phyloP scores from a whole-genome alignment of 1,140 invertebrate species.

The silkworm (Bombyx mori) region ASM3026992v2 NC_085111.1:13973001-13973500 shows the following conservation, averaged over 20 bases:
- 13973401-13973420: too few species aligned
- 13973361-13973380: neutral
- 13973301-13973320: conserved; percentile 43
- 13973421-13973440: too few species aligned
- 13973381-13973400: too few species aligned
- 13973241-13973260: conserved; percentile 46
- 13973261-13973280: conserved; percentile 54
- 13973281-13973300: conserved; percentile 59
- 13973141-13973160: conserved; percentile 39
- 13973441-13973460: too few species aligned
- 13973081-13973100: conserved; percentile 28
- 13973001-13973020: too few species aligned
- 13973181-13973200: conserved; percentile 48
- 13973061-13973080: conserved; percentile 13
- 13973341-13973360: conserved; percentile 10
- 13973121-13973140: conserved; percentile 32
- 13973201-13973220: conserved; percentile 45
- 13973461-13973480: too few species aligned
- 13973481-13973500: too few species aligned
- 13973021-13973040: too few species aligned
- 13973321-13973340: conserved; percentile 47
- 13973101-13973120: conserved; percentile 29
- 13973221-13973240: conserved; percentile 33
- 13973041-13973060: too few species aligned
- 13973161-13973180: conserved; percentile 33